Evolutionary conservation across 2,113 vertebrate genomes (phyloP).

Genomic region (Grantiella picta): DNA sequence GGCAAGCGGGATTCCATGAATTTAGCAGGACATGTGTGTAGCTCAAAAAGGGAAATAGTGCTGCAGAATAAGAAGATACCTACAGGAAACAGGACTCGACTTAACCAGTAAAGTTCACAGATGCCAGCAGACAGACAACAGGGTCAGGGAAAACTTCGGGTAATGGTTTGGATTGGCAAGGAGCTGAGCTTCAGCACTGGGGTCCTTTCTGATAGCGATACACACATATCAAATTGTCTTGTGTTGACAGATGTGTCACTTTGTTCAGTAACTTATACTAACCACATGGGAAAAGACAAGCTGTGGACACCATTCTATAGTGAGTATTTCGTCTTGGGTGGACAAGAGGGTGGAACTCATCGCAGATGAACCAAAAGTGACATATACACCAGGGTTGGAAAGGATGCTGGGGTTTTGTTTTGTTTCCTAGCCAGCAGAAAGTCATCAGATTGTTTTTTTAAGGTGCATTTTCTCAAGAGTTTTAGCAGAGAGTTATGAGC

Average conservation of each 20-base stretch:
- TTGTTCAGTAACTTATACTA: not conserved
- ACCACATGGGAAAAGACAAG: not conserved
- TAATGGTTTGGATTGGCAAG: not conserved
- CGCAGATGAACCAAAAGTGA: not conserved
- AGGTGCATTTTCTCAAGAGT: not conserved
- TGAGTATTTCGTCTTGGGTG: not conserved
- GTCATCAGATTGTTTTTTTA: not conserved
- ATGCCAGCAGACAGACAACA: not conserved
- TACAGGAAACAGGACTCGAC: not conserved
- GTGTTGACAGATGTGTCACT: not conserved
- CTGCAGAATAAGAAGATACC: not conserved
- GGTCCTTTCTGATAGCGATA: not conserved
- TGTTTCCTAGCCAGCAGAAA: not conserved
- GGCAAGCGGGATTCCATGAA: not conserved
- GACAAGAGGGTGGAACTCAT: not conserved
- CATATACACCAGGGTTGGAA: not conserved
- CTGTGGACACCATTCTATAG: not conserved
- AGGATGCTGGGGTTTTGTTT: not conserved
- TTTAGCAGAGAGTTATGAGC: not conserved
- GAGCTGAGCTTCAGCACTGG: not conserved
- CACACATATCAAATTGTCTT: not conserved
- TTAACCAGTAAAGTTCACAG: accelerated
- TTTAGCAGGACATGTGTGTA: not conserved
- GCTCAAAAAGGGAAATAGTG: not conserved
- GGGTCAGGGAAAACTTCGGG: not conserved